A percentile compares a stretch with the other conserved stretches of the same genome.
Conservation (phyloP, 2,797 vertebrate species). For the Poliocrania exsul region DNA sequence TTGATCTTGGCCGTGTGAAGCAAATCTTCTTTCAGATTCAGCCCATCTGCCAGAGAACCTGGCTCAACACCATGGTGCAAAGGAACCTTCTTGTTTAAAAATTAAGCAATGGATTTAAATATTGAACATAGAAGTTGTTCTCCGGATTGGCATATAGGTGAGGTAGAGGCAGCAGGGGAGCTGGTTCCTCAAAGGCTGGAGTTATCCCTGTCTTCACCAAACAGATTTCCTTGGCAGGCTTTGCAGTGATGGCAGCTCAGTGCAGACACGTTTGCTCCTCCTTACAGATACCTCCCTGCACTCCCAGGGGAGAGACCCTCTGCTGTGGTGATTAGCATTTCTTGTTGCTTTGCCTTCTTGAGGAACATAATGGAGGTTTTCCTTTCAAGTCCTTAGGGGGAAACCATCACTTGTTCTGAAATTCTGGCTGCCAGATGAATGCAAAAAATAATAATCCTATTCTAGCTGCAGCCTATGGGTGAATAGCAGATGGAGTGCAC, state of each 20-base stretch:
- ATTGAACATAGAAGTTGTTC: not conserved
- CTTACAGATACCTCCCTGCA: not conserved
- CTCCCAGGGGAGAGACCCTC: not conserved
- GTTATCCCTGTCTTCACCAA: not conserved
- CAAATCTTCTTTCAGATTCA: not conserved
- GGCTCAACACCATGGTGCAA: not conserved
- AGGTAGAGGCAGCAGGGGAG: not conserved
- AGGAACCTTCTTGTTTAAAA: conserved; percentile 31
- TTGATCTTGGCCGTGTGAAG: not conserved
- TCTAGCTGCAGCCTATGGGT: not conserved
- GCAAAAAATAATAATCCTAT: conserved; percentile 9
- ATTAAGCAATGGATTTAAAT: conserved; percentile 27
- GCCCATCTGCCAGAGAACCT: not conserved
- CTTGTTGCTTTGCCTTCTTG: not conserved
- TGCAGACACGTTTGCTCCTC: not conserved
- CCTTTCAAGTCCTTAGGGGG: not conserved
- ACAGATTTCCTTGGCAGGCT: conserved; percentile 12
- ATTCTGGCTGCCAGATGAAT: conserved; percentile 1
- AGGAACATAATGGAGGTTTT: conserved; percentile 37
- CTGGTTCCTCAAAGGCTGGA: not conserved
- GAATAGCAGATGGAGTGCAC: not conserved
- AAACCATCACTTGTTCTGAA: not conserved
- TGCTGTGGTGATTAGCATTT: not conserved
- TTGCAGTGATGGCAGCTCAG: not conserved
- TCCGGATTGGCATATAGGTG: not conserved